Percentiles rank a stretch among this genome's conserved stretches.
These are phyloP conservation scores for Heliconius hermathena DNA, from an alignment of 1,140 invertebrate species.

Conservation along the genomic window DNA sequence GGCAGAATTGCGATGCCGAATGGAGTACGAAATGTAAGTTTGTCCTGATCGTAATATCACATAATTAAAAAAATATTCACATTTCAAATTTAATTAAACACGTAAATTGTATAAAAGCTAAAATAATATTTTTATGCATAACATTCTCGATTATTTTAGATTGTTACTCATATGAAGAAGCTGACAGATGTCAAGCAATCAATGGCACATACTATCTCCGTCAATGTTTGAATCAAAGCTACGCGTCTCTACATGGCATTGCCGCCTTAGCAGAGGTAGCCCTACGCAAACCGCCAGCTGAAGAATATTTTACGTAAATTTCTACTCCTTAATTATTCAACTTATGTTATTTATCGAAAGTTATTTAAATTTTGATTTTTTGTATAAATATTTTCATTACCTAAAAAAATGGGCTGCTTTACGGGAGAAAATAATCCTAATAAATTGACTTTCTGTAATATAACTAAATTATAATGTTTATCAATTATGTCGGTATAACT, in stretches of 20 bases:
- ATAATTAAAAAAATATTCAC: no score
- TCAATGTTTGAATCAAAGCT: constrained; percentile 81
- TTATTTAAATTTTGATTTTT: no score
- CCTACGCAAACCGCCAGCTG: constrained; percentile 87
- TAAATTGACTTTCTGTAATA: no score
- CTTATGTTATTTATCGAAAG: neutral
- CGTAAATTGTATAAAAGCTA: neutral
- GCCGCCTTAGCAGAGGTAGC: constrained; percentile 81
- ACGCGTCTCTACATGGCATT: constrained; percentile 77
- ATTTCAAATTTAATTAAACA: no score
- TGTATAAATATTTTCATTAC: no score
- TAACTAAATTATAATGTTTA: no score
- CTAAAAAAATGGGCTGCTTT: no score
- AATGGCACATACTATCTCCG: constrained; percentile 87
- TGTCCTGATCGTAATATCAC: neutral
- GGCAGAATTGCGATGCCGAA: constrained; percentile 88
- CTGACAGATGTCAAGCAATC: constrained; percentile 80
- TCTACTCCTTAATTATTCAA: neutral
- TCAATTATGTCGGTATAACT: no score
- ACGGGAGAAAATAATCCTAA: no score
- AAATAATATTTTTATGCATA: neutral
- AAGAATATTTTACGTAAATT: constrained; percentile 92
- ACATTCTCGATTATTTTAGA: constrained; percentile 54
- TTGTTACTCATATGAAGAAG: constrained; percentile 86
- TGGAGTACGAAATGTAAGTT: constrained; percentile 88